Evolutionary conservation across 2,113 vertebrate species (phyloP), one percentile per base, ranked within the genome.

Genomic region (Epinephelus moara): DNA sequence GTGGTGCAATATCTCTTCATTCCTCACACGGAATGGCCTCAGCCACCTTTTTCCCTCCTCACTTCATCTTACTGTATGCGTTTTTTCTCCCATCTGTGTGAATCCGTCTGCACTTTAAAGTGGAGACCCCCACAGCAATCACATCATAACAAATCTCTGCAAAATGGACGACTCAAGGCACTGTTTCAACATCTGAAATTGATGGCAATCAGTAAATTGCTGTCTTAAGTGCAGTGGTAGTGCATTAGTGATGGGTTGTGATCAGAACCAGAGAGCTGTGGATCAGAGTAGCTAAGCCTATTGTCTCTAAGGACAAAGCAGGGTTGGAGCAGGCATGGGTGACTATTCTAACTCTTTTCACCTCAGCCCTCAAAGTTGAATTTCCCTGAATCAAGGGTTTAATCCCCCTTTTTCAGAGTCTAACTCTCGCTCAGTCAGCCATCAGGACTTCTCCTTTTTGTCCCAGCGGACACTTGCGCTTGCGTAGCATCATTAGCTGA

Each of bases 151-250:
- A 82, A 56, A 84, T 82, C 71, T 80, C 61, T 74, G 52, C 69
- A 75, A 80, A 85, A 90, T 33, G 66, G 73, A 78, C 30, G 37
- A 77, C 75, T 80, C 45, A 30, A 87, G 73, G 70, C 3, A 18
- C 72, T 55, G 27, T 79, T 67, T 79, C 52, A 80, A 72, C 86
- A 86, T 89, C 70, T 80, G 61, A 75, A 90, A 87, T 85, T 84
- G 80, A 91, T 92, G 75, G 88, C 94, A 95, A 94, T 95, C 93
- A 93, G 91, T 91, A 91, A 94, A 94, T 93, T 93, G 90, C 80
- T 10, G 53, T 89, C 88, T 91, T 85, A 84, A 86, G 76, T 87
- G 78, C 70, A 80, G 47, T 85, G 82, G 71, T 75, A 86, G 86
- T 92, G 89, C 86, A 82, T 93, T 89, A 82, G 85, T 89, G 86